Evolutionary conservation across 2,113 vertebrate genomes (phyloP), one percentile per base, ranked within the genome.

Genomic region (Gadus macrocephalus): DNA sequence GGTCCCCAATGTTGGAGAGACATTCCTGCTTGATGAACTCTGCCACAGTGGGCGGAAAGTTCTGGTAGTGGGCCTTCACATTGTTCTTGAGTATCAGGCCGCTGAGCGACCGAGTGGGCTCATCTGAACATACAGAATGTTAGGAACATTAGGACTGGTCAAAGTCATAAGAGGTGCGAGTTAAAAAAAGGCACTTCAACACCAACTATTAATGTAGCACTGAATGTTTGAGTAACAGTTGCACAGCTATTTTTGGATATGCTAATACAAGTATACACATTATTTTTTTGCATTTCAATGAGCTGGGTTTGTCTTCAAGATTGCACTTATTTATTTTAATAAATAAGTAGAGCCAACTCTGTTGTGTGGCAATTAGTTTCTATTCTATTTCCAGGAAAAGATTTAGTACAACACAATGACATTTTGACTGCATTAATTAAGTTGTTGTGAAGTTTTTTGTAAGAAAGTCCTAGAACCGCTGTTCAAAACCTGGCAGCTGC

Each of bases 21-120:
- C 96, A 98, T 73, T 98, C 96, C 76, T 94, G 93, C 75, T 98
- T 97, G 87, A 98, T 98, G 85, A 98, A 98, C 68, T 96, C 95
- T 0, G 95, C 94, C 79, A 98, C 96, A 0, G 91, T 82, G 0
- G 91, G 89, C 0, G 96, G 96, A 71, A 98, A 98, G 86, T 93
- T 96, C 92, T 96, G 95, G 87, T 95, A 98, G 72, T 98, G 96
- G 0, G 96, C 95, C 84, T 98, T 98, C 53, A 98, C 96, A 0
- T 98, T 98, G 89, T 98, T 98, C 89, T 98, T 98, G 68, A 98
- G 90, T 71, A 98, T 98, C 75, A 97, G 89, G 63, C 96, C 96
- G 1, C 96, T 97, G 17, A 98, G 92, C 5, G 96, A 97, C 15
- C 96, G 94, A 0, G 96, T 97, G 0, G 96, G 96, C 81, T 98